phyloP scores from a whole-genome alignment of 2,797 vertebrate species.

The Allochrocebus solatus region DNA sequence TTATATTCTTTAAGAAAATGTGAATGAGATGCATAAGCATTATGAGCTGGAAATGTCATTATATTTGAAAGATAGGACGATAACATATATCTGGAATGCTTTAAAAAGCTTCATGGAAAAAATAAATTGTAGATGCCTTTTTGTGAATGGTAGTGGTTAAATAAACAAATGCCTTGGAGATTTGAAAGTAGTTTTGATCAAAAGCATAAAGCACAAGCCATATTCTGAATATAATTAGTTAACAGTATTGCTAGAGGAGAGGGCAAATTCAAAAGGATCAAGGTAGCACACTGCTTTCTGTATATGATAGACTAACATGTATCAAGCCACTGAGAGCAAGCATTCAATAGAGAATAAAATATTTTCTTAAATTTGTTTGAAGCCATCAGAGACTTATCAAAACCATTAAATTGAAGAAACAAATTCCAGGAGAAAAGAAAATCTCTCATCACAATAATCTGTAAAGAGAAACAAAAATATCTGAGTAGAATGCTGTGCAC shows the following conservation, averaged over 20 bases:
- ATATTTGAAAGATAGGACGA: background rate
- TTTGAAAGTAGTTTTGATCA: background rate
- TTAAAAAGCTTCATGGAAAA: background rate
- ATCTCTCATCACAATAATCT: background rate
- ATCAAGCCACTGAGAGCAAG: background rate
- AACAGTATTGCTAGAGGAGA: background rate
- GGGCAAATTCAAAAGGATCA: background rate
- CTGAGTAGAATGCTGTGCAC: background rate
- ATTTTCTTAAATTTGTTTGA: background rate
- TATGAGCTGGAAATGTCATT: background rate
- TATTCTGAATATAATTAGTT: background rate
- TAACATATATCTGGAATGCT: background rate
- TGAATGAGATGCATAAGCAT: background rate
- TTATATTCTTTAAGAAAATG: background rate
- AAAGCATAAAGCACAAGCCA: background rate
- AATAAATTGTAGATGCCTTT: background rate
- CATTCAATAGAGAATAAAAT: background rate
- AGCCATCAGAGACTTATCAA: background rate
- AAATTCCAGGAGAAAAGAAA: background rate
- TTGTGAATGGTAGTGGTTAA: background rate
- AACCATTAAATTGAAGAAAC: background rate
- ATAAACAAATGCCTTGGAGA: background rate
- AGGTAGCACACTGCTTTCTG: background rate
- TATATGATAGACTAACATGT: background rate
- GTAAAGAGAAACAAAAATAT: background rate